Percentiles rank a stretch among this genome's conserved stretches.
Conservation (phyloP, 2,888 invertebrate genomes). For the Amphipoea lucens region DNA sequence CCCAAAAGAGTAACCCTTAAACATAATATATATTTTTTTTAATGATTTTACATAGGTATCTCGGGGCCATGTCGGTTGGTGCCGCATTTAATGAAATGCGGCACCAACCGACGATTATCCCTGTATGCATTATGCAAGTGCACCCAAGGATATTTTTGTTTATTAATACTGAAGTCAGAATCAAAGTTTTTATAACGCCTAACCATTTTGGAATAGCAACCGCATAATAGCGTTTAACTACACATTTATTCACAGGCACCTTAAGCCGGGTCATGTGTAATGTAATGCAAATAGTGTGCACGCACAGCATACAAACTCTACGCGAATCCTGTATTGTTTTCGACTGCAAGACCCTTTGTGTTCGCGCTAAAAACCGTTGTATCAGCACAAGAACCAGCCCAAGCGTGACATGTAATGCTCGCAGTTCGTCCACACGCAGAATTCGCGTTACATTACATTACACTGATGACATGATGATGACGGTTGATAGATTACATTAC, state of each 20-base stretch:
- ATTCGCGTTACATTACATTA: not conserved
- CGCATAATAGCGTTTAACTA: not conserved
- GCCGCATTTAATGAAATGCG: too few species aligned
- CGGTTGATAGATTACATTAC: not conserved
- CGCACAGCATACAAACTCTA: not conserved
- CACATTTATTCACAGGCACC: conserved; percentile 7
- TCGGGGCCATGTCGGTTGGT: too few species aligned
- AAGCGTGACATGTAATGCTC: not conserved
- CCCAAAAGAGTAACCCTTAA: not conserved
- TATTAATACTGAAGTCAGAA: not conserved
- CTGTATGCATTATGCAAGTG: too few species aligned
- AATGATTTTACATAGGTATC: too few species aligned
- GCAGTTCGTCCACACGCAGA: not conserved
- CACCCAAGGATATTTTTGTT: too few species aligned
- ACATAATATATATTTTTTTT: too few species aligned
- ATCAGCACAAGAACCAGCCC: not conserved
- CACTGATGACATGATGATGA: too few species aligned
- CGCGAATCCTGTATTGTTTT: not conserved
- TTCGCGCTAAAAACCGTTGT: not conserved
- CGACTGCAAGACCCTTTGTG: not conserved
- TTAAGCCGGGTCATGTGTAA: not conserved
- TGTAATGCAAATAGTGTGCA: not conserved
- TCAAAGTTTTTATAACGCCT: conserved; percentile 21
- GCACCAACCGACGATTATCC: too few species aligned
- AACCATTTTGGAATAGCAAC: conserved; percentile 24